phyloP scores from a whole-genome alignment of 2,113 vertebrate genomes.

The Boleophthalmus pectinirostris region DNA sequence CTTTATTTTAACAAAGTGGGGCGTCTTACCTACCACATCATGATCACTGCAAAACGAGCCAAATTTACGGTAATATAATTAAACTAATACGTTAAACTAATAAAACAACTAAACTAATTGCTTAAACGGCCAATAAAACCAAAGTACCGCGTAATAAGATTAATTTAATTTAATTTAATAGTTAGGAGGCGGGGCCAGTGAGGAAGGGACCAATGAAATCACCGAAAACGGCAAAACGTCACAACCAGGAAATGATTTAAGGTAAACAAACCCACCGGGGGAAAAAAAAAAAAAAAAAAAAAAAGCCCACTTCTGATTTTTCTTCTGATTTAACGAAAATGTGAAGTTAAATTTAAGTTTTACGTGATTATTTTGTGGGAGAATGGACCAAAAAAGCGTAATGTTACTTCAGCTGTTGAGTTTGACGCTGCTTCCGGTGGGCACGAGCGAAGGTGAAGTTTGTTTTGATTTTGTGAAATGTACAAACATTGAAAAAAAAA shows the following conservation, averaged over 20 bases:
- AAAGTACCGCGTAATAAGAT: slow-evolving; percentile 9
- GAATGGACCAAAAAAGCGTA: background rate
- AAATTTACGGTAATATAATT: background rate
- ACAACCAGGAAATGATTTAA: slow-evolving; percentile 60
- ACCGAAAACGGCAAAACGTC: background rate
- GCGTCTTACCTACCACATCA: no score
- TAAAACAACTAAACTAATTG: background rate
- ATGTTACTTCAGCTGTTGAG: slow-evolving; percentile 39
- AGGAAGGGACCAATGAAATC: slow-evolving; percentile 43
- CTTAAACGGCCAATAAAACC: background rate
- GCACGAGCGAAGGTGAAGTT: slow-evolving; percentile 47
- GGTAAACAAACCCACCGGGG: background rate
- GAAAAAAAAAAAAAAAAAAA: no score
- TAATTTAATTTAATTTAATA: slow-evolving; percentile 15
- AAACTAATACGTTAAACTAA: background rate
- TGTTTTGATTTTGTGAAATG: background rate
- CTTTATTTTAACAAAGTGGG: no score
- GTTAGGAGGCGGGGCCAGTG: slow-evolving; percentile 8
- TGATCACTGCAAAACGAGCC: background rate
- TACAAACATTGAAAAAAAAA: no score
- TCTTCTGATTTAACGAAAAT: background rate
- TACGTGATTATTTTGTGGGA: background rate
- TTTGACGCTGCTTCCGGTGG: background rate
- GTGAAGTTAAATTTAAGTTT: background rate
- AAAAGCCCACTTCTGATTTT: no score